Percentiles rank a stretch among this genome's conserved stretches.
Conservation (phyloP, 2,888 invertebrate species). For the Drosophila demipolita region DNA sequence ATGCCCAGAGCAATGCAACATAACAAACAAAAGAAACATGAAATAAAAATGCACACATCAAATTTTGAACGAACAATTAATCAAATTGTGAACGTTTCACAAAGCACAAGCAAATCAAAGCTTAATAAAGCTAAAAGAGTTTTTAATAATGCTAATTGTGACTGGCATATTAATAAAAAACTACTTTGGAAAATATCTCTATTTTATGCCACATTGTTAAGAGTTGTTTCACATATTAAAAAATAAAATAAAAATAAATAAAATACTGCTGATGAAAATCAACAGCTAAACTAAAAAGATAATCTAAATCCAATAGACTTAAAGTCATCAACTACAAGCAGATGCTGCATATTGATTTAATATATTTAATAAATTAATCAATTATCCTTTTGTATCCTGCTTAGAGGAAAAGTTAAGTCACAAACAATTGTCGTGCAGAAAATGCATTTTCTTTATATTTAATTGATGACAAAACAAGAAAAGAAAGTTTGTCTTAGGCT, state of each 20-base stretch:
- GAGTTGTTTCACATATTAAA: background rate
- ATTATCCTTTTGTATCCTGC: no score
- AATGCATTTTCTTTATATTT: background rate
- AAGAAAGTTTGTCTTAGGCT: background rate
- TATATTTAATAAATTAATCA: no score
- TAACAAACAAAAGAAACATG: background rate
- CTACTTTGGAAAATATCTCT: background rate
- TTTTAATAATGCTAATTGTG: background rate
- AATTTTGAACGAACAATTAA: constrained; percentile 34
- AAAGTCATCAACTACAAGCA: no score
- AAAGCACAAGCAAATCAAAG: constrained; percentile 6
- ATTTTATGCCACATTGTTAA: background rate
- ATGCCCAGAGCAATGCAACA: constrained; percentile 20
- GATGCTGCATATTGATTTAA: no score
- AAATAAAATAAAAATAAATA: no score
- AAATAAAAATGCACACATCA: constrained; percentile 31
- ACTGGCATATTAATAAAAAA: background rate
- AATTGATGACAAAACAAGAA: background rate
- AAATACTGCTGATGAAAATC: background rate
- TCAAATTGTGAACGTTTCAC: constrained; percentile 2
- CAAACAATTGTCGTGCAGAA: background rate
- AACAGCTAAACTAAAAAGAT: background rate
- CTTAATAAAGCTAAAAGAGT: background rate
- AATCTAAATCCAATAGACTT: background rate
- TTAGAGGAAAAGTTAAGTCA: background rate